Evolutionary conservation across 2,113 vertebrate species (phyloP).

Genomic region (Epinephelus cyanopodus): DNA sequence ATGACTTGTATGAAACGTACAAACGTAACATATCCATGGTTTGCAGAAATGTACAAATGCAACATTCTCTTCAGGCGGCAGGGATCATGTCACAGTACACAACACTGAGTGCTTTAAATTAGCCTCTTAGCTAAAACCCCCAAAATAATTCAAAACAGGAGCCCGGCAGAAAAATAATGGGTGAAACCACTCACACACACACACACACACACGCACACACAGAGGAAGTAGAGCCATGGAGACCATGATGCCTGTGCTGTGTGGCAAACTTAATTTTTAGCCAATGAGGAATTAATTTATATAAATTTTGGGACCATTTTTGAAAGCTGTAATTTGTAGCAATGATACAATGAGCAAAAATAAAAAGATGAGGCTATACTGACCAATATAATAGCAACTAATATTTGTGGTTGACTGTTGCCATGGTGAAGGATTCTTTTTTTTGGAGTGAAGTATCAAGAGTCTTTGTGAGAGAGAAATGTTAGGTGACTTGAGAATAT

Average conservation of each 20-base stretch:
- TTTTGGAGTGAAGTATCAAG: not conserved
- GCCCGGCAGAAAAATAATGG: not conserved
- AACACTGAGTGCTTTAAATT: not conserved
- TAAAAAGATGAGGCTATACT: not conserved
- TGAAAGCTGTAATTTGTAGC: too few species aligned
- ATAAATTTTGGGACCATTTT: too few species aligned
- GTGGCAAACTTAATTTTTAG: not conserved
- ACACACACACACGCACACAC: not conserved
- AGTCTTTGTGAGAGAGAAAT: conserved; percentile 18
- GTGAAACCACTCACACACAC: not conserved
- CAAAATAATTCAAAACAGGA: not conserved
- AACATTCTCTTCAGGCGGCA: too few species aligned
- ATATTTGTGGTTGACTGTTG: conserved; percentile 34
- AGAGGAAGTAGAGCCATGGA: too few species aligned
- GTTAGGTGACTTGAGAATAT: not conserved
- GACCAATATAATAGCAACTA: too few species aligned
- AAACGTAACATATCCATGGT: too few species aligned
- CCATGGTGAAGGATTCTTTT: conserved; percentile 24
- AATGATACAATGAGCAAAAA: not conserved
- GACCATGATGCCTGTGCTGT: not conserved
- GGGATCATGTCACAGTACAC: not conserved
- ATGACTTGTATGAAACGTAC: too few species aligned
- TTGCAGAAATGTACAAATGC: too few species aligned
- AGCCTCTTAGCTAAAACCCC: not conserved
- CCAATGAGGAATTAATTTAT: too few species aligned